Base-by-base conservation (phyloP, 2,888 invertebrate species). In the Thecocarcelia acutangulata region DNA sequence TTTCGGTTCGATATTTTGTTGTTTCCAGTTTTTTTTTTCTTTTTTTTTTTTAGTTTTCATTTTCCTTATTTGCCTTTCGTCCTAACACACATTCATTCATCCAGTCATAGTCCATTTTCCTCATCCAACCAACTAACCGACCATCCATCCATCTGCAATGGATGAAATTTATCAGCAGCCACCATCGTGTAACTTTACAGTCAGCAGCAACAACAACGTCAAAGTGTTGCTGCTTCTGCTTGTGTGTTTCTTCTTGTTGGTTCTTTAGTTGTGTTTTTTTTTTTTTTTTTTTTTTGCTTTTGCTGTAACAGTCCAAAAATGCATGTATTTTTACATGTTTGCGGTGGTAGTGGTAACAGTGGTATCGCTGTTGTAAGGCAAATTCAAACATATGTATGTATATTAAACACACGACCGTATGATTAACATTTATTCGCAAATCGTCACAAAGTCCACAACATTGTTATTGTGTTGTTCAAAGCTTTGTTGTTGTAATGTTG, bases 101-200 rank as follows among this genome's bases (percentile, higher is more conserved):
- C 66, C 37, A 13, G 46, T 40, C 58, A 46, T 75, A 28, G 24
- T 63, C 61, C 44, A 44, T 44, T n/a, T 44, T 44, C 4, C 15
- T 63, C 54, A 58, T 73, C 37, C 59, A 73, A 19, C 9, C 21
- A 46, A 6, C 44, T 44, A 56, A 19, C 1, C 42, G 24, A 24
- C 42, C 76, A 42, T 19, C 48, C 21, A 75, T 69, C 72, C 80
- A 80, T 80, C 75, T 80, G 81, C 81, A 77, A 73, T 72, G 52
- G 52, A 37, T 40, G 24, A 76, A 68, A 40, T 40, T 72, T 68
- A 46, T 63, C 69, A 63, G 24, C 70, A 70, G 37, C 24, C 19
- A 73, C 73, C 81, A 70, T 48, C 40, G 19, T 66, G 64, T 75
- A 75, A 58, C 50, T 63, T 13, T 28, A 28, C 12, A 24, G 28